These are phyloP conservation scores for Drosophila meridionalis DNA, from an alignment of 2,888 invertebrate genomes.

Conservation along the genomic window DNA sequence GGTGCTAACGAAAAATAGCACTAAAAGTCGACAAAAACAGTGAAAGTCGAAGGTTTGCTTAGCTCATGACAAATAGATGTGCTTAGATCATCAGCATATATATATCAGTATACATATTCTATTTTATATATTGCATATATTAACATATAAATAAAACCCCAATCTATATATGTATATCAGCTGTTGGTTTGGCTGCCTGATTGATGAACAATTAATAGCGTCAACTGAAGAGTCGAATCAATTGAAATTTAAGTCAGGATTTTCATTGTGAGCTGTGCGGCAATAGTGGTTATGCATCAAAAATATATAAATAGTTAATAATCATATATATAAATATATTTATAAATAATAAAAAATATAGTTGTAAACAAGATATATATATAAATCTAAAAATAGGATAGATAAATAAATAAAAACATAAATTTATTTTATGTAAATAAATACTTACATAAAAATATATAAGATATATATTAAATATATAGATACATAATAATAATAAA, in stretches of 20 bases:
- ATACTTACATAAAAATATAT: too few species aligned
- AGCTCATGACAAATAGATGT: neutral
- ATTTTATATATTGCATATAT: neutral
- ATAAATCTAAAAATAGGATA: too few species aligned
- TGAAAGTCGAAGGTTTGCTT: conserved; percentile 1
- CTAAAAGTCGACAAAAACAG: conserved; percentile 8
- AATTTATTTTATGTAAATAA: too few species aligned
- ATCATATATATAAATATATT: neutral
- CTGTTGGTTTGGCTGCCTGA: neutral
- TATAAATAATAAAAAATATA: neutral
- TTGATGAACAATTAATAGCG: neutral
- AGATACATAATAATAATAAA: too few species aligned
- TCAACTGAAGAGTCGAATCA: neutral
- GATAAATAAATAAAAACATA: too few species aligned
- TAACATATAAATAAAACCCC: neutral
- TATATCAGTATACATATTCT: neutral
- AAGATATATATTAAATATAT: too few species aligned
- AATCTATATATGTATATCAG: conserved; percentile 4
- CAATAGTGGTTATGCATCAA: neutral
- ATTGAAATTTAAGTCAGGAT: neutral
- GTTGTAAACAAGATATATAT: neutral
- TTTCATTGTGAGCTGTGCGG: neutral
- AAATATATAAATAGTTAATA: neutral
- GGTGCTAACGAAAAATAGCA: conserved; percentile 3
- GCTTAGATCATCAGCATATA: conserved; percentile 5